phyloP scores from a whole-genome alignment of 2,113 vertebrate species.

The Petroica traversi region DNA sequence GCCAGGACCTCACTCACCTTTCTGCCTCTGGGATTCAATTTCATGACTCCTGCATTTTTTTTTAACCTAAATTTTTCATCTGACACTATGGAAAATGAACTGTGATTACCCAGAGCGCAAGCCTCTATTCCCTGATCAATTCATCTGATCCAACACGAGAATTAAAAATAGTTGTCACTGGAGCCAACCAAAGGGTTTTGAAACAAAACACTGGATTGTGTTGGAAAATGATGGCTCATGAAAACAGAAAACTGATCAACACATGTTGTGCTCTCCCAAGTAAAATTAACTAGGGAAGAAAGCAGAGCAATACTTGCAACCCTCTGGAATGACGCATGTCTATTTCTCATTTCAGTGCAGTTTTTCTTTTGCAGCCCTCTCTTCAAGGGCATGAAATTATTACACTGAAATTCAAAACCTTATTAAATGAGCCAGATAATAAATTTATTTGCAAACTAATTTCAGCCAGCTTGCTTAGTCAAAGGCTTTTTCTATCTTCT shows the following conservation, averaged over 20 bases:
- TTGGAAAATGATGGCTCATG: constrained; percentile 25
- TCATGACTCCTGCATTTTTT: background rate
- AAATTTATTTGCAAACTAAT: background rate
- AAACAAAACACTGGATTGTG: constrained; percentile 38
- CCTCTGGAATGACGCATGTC: background rate
- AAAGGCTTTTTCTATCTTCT: background rate
- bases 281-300: background rate
- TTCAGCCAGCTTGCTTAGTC: background rate
- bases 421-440: background rate
- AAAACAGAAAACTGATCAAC: constrained; percentile 11
- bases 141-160: background rate
- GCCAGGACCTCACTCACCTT: background rate
- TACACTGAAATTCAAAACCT: background rate
- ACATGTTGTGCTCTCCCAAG: background rate
- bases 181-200: constrained; percentile 7
- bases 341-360: background rate
- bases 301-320: background rate
- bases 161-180: constrained; percentile 37
- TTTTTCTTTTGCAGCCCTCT: background rate
- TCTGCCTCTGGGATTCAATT: background rate
- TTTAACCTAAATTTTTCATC: background rate
- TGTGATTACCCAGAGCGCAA: background rate
- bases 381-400: background rate
- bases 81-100: background rate
- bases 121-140: constrained; percentile 6